Percentiles rank a stretch among this genome's conserved stretches.
phyloP scores from a whole-genome alignment of 2,113 vertebrate species.

The Thalassoma bifasciatum region DNA sequence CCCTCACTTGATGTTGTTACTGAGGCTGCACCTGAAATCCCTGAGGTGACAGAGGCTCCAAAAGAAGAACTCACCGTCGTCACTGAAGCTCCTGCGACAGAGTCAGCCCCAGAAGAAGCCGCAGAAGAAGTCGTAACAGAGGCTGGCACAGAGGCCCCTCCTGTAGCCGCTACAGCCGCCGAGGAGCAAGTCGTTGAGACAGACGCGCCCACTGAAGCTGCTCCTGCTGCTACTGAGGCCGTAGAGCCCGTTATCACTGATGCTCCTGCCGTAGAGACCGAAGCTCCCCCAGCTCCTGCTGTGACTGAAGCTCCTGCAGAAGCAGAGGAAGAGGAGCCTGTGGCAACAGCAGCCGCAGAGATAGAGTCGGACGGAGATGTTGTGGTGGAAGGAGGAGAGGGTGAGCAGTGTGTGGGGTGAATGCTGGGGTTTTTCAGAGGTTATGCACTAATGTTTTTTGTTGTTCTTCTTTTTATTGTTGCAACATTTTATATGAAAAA shows the following conservation, averaged over 20 bases:
- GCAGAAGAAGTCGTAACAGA: background rate
- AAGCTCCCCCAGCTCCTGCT: background rate
- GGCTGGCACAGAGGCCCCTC: fast-evolving
- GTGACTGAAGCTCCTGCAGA: background rate
- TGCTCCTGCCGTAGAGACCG: background rate
- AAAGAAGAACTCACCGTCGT: fast-evolving
- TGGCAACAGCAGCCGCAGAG: fast-evolving
- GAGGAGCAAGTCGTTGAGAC: background rate
- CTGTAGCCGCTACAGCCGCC: fast-evolving
- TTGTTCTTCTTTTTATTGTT: too few relatives aligned
- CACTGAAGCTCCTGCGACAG: slow-evolving; percentile 10
- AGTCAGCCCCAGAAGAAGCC: fast-evolving
- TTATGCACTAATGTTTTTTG: background rate
- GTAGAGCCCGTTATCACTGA: background rate
- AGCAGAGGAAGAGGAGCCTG: background rate
- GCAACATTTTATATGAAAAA: too few relatives aligned
- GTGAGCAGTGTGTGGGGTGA: slow-evolving; percentile 44
- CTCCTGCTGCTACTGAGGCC: background rate
- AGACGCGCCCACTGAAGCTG: background rate
- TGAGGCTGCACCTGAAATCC: fast-evolving
- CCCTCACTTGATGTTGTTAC: fast-evolving
- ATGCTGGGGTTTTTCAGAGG: too few relatives aligned
- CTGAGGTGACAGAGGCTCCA: fast-evolving
- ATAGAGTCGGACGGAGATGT: fast-evolving
- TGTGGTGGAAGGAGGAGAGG: background rate